Base-by-base conservation (phyloP, 1,140 invertebrate genomes). In the Apis mellifera region DNA sequence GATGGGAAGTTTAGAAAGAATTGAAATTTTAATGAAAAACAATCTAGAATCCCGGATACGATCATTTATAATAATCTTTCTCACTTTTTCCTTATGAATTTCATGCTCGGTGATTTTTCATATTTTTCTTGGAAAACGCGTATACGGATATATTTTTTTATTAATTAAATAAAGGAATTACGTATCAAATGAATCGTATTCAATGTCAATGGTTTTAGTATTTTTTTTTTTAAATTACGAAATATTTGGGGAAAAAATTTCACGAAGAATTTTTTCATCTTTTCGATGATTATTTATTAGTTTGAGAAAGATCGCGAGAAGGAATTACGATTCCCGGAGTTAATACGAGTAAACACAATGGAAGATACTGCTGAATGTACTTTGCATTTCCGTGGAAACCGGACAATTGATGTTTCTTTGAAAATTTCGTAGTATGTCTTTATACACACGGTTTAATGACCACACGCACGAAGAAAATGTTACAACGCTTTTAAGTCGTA, bases 361-460 rank as follows among this genome's bases (percentile, higher is more conserved):
- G 42, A 52, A 59, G 64, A 69, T 77, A 69, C 26, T 42, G 57
- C 55, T 21, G 19, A 1, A 13, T 77, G 71, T 42, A 66, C 15
- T 77, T 77, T 69, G 42, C 9, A 65, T 77, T 77, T 77, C 57
- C 55, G 13, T 12, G 55, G 74, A 82, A 82, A 21, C 42, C 55
- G 48, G 65, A 76, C 50, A 77, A 68, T 62, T 62, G 64, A 69
- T 69, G 66, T 11, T 82, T 78, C 74, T n/a, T 19, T 21, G 65
- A 77, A 82, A 70, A 60, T 78, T 70, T 78, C 66, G 74, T 42
- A n/a, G 68, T 23, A 52, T n/a, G n/a, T 42, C 13, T 65, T 23
- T 15, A 42, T 65, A 9, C 74, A 19, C 74, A 19, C 21, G 21
- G 9, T 66, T 82, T 69, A 62, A 69, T 23, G 12, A 7, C 0